phyloP scores from a whole-genome alignment of 2,797 vertebrate genomes.

The Sebastes kiyomatsui region DNA sequence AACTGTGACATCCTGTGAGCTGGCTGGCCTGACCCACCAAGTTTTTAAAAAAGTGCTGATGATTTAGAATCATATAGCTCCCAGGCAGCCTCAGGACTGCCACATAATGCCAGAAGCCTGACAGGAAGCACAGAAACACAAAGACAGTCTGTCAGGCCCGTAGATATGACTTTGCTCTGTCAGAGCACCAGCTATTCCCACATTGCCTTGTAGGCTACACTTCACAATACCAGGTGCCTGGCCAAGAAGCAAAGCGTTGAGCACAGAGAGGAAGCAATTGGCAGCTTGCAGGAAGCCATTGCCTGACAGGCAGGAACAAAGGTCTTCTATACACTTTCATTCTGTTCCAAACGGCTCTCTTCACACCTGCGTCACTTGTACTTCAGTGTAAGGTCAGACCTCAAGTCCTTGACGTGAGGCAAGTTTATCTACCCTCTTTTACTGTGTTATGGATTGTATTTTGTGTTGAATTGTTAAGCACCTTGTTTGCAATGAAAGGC shows the following conservation, averaged over 20 bases:
- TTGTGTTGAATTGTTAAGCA: too few relatives aligned
- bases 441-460: not conserved
- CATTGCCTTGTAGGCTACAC: not conserved
- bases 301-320: constrained; percentile 9
- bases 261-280: constrained; percentile 4
- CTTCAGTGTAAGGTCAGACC: not conserved
- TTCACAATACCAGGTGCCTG: constrained; percentile 13
- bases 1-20: not conserved
- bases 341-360: not conserved
- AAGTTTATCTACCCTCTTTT: not conserved
- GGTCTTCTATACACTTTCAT: constrained; percentile 6
- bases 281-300: constrained; percentile 1
- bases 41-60: not conserved
- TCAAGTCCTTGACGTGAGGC: not conserved
- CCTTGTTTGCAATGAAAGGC: too few relatives aligned
- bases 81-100: not conserved
- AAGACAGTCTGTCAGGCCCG: constrained; percentile 1
- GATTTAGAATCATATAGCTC: not conserved
- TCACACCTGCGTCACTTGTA: not conserved
- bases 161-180: not conserved
- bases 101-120: not conserved
- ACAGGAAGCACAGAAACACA: constrained; percentile 10
- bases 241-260: not conserved
- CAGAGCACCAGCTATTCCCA: not conserved
- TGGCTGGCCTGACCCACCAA: not conserved